Percentiles rank a stretch among this genome's conserved stretches.
Evolutionary conservation across 2,113 vertebrate species (phyloP).

Genomic region (Speoplatyrhinus poulsoni): DNA sequence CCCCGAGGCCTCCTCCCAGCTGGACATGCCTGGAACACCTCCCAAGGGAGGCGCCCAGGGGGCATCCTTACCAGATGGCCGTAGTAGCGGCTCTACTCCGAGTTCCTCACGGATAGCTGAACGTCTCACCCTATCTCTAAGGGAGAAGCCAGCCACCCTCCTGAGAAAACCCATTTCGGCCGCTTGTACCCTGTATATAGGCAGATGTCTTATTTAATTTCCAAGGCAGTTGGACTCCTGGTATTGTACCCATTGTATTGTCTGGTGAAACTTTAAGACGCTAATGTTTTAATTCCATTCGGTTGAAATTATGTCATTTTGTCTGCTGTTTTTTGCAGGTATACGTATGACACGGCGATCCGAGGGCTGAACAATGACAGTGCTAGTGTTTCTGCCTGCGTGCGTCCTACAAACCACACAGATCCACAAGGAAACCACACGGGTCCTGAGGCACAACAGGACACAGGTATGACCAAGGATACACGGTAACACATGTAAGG

Average conservation of each 20-base stretch:
- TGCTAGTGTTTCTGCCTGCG: constrained; percentile 58
- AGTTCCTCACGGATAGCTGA: too few relatives aligned
- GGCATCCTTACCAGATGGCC: too few relatives aligned
- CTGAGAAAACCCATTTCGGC: too few relatives aligned
- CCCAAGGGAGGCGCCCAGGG: too few relatives aligned
- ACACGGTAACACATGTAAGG: too few relatives aligned
- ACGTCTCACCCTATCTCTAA: too few relatives aligned
- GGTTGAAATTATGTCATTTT: not conserved
- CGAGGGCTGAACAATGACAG: constrained; percentile 57
- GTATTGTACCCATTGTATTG: not conserved
- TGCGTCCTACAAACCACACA: constrained; percentile 21
- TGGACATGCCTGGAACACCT: too few relatives aligned
- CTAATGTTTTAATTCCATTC: not conserved
- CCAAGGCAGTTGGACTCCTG: not conserved
- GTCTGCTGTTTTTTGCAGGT: constrained; percentile 51
- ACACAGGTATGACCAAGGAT: constrained; percentile 35
- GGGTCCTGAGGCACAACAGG: constrained; percentile 18
- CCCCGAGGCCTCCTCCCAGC: too few relatives aligned
- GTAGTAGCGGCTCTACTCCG: too few relatives aligned
- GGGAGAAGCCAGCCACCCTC: too few relatives aligned
- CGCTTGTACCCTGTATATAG: not conserved
- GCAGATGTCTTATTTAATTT: not conserved
- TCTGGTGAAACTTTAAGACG: not conserved
- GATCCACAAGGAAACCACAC: constrained; percentile 10
- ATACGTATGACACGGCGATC: constrained; percentile 67